Evolutionary conservation across 2,888 invertebrate species (phyloP), one percentile per base, ranked within the genome.

Genomic region (Crepidodera aurea): DNA sequence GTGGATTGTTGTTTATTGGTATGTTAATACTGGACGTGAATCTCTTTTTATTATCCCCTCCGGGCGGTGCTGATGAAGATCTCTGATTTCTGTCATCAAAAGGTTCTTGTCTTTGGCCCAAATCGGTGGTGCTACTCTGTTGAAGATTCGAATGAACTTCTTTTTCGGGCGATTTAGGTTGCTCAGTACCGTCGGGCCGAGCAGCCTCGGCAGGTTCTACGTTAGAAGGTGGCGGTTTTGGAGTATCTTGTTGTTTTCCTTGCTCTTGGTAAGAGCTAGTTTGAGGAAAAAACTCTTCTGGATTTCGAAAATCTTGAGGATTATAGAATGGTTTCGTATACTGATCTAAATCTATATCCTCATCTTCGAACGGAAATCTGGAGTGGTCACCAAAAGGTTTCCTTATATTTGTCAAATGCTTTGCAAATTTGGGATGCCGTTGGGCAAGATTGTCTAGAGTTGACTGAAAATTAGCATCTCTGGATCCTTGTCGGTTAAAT

Each of bases 21-120:
- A 81, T 80, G 58, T 80, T 78, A 55, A 80, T 76, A 54, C 79
- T 79, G 10, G 79, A 78, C 13, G 78, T 77, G 64, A 73, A 80
- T 37, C 79, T 70, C 50, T 55, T 54, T 5, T 60, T 50, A 4
- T 46, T 56, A 56, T 79, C 78, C 76, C 87, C 88, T 55, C 91
- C 90, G 50, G 93, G 92, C 25, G 93, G 93, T 22, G 92, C 92
- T 69, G 93, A 93, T 86, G 90, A 89, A 54, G 91, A 90, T 75
- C 93, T 84, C 70, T 89, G 88, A 59, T 84, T 85, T 68, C 90
- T 84, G 68, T 85, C 85, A 72, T 84, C 83, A 77, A 85, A 87
- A n/a, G 79, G 74, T 66, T 84, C 85, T 75, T 85, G 87, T 71
- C 84, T 84, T 69, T 90, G 89, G 51, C 91, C 91, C 76, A 92